Evolutionary conservation across 2,888 invertebrate genomes (phyloP).

Genomic region (Caenorhabditis angaria): DNA sequence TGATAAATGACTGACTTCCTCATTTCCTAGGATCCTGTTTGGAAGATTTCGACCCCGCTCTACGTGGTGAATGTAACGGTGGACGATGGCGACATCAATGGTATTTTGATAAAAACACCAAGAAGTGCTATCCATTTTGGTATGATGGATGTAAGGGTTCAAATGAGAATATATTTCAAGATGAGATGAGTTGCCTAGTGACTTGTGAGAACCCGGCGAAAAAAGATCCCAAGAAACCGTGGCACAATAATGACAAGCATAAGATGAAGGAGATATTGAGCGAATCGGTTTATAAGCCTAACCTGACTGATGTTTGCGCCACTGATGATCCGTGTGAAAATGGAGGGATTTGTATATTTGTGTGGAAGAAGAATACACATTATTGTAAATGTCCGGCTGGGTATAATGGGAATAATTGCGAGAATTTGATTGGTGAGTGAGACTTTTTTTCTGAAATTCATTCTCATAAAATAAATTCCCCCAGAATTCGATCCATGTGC

Average conservation of each 20-base stretch:
- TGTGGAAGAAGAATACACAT: conserved; percentile 58
- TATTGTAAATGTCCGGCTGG: conserved; percentile 65
- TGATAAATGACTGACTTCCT: conserved; percentile 25
- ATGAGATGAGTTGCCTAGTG: conserved; percentile 58
- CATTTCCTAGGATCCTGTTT: conserved; percentile 59
- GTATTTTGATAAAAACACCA: conserved; percentile 61
- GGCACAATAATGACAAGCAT: conserved; percentile 62
- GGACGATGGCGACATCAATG: conserved; percentile 68
- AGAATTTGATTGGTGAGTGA: conserved; percentile 58
- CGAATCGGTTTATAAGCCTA: conserved; percentile 54
- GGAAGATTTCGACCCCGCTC: conserved; percentile 67
- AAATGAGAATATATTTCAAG: conserved; percentile 66
- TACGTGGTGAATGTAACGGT: conserved; percentile 69
- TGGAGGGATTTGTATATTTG: conserved; percentile 66
- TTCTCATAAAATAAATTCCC: background rate
- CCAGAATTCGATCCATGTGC: conserved; percentile 66
- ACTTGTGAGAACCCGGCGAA: conserved; percentile 65
- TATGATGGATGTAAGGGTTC: conserved; percentile 67
- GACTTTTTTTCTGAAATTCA: background rate
- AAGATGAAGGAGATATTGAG: conserved; percentile 57
- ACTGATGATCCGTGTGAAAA: conserved; percentile 67
- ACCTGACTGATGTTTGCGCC: conserved; percentile 56
- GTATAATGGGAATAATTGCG: conserved; percentile 65
- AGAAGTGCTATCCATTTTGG: conserved; percentile 69
- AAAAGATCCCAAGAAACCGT: conserved; percentile 58